A percentile compares a stretch with the other conserved stretches of the same genome.
phyloP scores from a whole-genome alignment of 2,113 vertebrate genomes.

The Gracilinanus agilis region DNA sequence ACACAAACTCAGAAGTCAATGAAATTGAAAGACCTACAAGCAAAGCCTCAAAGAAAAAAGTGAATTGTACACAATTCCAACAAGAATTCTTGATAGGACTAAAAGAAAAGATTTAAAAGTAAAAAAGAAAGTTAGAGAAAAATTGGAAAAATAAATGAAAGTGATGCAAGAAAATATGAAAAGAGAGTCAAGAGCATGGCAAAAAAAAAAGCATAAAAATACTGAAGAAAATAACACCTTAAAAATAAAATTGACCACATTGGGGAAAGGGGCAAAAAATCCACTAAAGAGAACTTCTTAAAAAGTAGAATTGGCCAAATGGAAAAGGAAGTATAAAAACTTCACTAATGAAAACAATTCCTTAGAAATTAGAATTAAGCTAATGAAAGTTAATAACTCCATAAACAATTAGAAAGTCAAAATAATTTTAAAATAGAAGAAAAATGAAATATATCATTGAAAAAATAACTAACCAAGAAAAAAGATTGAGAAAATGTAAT shows the following conservation, averaged over 20 bases:
- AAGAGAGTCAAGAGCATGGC: background rate
- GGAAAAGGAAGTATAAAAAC: background rate
- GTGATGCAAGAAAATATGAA: background rate
- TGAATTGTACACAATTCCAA: background rate
- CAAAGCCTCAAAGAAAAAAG: slow-evolving; percentile 1
- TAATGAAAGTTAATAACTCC: background rate
- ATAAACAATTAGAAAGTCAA: background rate
- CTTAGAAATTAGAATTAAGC: background rate
- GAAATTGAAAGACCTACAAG: background rate
- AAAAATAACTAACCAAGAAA: background rate
- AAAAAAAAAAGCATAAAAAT: background rate
- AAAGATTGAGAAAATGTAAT: background rate
- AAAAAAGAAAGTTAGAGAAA: background rate
- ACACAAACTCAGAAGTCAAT: background rate
- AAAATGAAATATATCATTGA: background rate
- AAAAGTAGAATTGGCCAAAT: background rate
- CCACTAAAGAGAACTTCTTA: no score
- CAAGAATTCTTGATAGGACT: background rate
- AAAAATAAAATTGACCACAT: background rate
- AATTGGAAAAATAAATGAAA: background rate
- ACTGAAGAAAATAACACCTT: background rate
- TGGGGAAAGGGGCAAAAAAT: no score
- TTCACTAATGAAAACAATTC: background rate
- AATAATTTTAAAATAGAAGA: background rate
- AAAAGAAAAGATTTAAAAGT: background rate